phyloP scores from a whole-genome alignment of 2,113 vertebrate genomes.

The Nanger granti region DNA sequence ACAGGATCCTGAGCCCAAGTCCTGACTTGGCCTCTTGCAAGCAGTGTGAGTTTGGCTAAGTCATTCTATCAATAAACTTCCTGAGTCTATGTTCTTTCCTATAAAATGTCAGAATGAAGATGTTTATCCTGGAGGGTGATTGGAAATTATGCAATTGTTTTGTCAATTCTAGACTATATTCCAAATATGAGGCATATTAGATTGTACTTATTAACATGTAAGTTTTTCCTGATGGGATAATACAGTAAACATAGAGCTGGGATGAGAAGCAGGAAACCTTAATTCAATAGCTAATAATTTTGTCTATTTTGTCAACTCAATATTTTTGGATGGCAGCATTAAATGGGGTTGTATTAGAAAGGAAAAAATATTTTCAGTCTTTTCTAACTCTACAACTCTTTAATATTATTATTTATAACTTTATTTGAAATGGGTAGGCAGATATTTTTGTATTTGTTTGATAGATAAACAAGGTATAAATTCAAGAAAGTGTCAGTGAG shows the following conservation, averaged over 20 bases:
- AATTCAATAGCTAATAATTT: background rate
- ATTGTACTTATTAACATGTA: background rate
- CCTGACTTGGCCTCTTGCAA: background rate
- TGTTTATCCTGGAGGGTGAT: background rate
- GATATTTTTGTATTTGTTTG: background rate
- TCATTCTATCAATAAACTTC: background rate
- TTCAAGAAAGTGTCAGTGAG: background rate
- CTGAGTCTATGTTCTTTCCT: background rate
- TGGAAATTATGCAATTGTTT: background rate
- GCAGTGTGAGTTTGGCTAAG: background rate
- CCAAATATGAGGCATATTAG: background rate
- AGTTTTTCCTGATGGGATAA: background rate
- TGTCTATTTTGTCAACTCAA: background rate
- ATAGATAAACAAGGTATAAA: background rate
- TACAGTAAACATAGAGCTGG: background rate
- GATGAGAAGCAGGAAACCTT: background rate
- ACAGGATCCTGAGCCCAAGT: background rate
- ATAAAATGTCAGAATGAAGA: background rate
- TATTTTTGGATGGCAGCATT: background rate
- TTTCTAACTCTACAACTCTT: background rate
- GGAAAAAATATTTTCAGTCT: background rate
- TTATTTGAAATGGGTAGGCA: background rate
- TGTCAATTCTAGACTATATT: background rate
- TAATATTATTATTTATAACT: background rate
- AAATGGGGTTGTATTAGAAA: background rate